Percentiles rank a stretch among this genome's conserved stretches.
Conservation (phyloP, 2,113 vertebrate species). For the Misgurnus anguillicaudatus region DNA sequence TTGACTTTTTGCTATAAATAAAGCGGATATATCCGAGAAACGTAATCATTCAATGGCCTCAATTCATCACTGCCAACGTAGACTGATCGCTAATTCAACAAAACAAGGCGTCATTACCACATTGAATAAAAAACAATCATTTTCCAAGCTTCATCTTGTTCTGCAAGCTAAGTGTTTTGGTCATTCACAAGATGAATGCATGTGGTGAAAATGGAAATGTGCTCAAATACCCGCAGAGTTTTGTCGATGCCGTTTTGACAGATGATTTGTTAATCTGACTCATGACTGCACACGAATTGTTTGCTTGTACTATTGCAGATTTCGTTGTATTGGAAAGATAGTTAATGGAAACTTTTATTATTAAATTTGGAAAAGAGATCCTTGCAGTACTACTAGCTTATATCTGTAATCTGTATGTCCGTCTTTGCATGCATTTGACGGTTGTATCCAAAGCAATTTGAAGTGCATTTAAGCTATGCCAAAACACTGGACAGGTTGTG, state of each 20-base stretch:
- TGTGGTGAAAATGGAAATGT: conserved; percentile 50
- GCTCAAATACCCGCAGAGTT: conserved; percentile 41
- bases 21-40: conserved; percentile 19
- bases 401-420: neutral
- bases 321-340: neutral
- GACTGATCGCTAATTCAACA: conserved; percentile 35
- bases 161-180: conserved; percentile 44
- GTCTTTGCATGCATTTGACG: neutral
- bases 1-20: conserved; percentile 30
- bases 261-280: conserved; percentile 52
- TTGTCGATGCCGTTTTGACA: conserved; percentile 45
- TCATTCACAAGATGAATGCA: conserved; percentile 51
- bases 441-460: neutral
- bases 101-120: conserved; percentile 32
- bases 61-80: conserved; percentile 45
- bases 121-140: conserved; percentile 48
- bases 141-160: conserved; percentile 46
- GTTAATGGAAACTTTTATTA: neutral
- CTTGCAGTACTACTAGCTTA: neutral
- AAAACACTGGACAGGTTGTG: too few species aligned
- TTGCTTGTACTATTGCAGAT: conserved; percentile 29
- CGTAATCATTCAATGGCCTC: neutral
- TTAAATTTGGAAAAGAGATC: conserved; percentile 10
- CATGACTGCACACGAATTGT: conserved; percentile 40
- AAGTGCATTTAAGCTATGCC: neutral